Conservation (phyloP, 2,888 invertebrate species). For the Emmelina monodactyla region DNA sequence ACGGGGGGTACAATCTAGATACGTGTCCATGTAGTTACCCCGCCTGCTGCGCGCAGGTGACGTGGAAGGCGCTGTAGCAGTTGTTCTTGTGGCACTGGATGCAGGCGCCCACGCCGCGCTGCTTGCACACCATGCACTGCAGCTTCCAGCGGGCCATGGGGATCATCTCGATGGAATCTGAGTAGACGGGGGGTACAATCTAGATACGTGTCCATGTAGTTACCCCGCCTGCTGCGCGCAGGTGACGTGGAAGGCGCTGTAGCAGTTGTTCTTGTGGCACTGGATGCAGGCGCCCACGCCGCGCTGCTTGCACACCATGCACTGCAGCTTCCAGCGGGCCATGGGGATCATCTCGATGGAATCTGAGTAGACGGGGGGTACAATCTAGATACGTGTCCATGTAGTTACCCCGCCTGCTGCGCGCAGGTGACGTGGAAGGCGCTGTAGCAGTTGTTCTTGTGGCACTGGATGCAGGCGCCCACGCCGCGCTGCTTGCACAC, state of each 20-base stretch:
- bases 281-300: constrained; percentile 97
- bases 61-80: constrained; percentile 98
- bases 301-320: constrained; percentile 94
- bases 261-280: constrained; percentile 95
- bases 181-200: too few relatives aligned
- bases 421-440: constrained; percentile 99
- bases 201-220: too few relatives aligned
- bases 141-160: constrained; percentile 95
- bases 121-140: constrained; percentile 97
- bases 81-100: constrained; percentile 97
- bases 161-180: constrained; percentile 95
- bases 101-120: constrained; percentile 91
- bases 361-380: too few relatives aligned
- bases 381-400: too few relatives aligned
- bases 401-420: constrained; percentile 80
- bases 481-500: constrained; percentile 93
- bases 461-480: constrained; percentile 98
- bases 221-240: constrained; percentile 94
- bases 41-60: constrained; percentile 98
- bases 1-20: too few relatives aligned
- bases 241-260: constrained; percentile 98
- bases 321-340: constrained; percentile 95
- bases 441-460: constrained; percentile 94
- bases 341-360: constrained; percentile 95
- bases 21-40: constrained; percentile 63